A percentile compares a stretch with the other conserved stretches of the same genome.
phyloP scores from a whole-genome alignment of 2,797 vertebrate species.

The Vespertilio murinus region DNA sequence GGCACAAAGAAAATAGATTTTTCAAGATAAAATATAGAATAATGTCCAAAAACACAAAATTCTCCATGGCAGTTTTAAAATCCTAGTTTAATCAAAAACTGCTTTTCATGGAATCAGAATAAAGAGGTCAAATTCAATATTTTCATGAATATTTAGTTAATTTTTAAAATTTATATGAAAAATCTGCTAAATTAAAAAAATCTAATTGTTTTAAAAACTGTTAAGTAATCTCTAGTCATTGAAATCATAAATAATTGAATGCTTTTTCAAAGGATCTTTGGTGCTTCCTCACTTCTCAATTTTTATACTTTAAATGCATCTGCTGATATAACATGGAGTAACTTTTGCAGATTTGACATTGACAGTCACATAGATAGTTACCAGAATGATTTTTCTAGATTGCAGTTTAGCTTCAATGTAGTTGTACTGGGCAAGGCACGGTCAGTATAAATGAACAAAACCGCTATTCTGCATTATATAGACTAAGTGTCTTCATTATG shows the following conservation, averaged over 20 bases:
- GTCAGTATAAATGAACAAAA: not conserved
- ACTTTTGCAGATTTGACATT: constrained; percentile 3
- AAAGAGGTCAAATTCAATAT: not conserved
- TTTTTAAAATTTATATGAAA: not conserved
- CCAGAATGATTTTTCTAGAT: constrained; percentile 33
- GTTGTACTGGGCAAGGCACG: not conserved
- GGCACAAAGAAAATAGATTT: constrained; percentile 15
- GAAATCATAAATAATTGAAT: not conserved
- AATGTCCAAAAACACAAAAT: not conserved
- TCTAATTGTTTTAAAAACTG: not conserved
- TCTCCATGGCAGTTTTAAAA: not conserved
- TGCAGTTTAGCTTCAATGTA: not conserved
- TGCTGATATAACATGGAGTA: not conserved
- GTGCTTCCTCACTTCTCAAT: not conserved
- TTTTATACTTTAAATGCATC: not conserved
- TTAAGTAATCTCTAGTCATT: not conserved
- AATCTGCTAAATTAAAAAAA: not conserved
- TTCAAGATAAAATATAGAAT: constrained; percentile 10
- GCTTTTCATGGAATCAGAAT: not conserved
- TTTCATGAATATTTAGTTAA: not conserved
- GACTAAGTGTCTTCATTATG: not conserved
- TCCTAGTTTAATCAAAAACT: not conserved
- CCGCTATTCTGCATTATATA: not conserved
- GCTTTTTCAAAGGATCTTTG: not conserved
- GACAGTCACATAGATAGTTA: not conserved